Base-by-base conservation (phyloP, 2,888 invertebrate species). In the Craniophora ligustri region DNA sequence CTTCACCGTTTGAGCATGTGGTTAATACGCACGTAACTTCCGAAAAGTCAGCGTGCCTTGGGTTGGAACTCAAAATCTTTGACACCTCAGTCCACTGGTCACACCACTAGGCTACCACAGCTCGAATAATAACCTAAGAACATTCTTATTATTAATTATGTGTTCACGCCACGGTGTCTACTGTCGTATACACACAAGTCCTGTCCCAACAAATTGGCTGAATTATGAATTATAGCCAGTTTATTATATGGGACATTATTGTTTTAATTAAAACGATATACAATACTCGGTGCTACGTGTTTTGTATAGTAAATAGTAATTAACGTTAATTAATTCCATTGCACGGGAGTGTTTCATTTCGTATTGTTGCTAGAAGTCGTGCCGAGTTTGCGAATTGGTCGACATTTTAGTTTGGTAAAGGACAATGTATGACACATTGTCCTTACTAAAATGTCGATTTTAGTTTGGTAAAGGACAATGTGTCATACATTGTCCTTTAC, bases 181-280 rank as follows among this genome's bases (percentile, higher is more conserved):
- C 16, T 45, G 32, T 1, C 13, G 28, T 15, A n/a, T n/a, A n/a
- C n/a, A n/a, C n/a, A n/a, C n/a, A n/a, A 38, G 28, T 23, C 31
- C 35, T 36, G 48, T 51, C 59, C 31, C 32, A 35, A 47, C 61
- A 76, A 76, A 75, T 75, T 75, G 63, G 71, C 63, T 67, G 41
- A 68, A 75, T 75, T 63, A 59, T 73, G 64, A 75, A 70, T 60
- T 73, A 75, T 62, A 36, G 58, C 59, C 42, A 44, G 44, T 58
- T 50, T 59, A 66, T 55, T 46, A 58, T 55, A 67, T 53, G 50
- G 61, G 16, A 50, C 59, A 51, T 60, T 58, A 63, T 67, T 73
- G 74, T 70, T 70, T 66, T 75, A 76, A 75, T 75, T 76, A 76
- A 66, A 51, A 11, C 30, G 66, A 47, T 58, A 72, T 59, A 55